phyloP scores from a whole-genome alignment of 1,140 invertebrate genomes.

The Triops longicaudatus region DNA sequence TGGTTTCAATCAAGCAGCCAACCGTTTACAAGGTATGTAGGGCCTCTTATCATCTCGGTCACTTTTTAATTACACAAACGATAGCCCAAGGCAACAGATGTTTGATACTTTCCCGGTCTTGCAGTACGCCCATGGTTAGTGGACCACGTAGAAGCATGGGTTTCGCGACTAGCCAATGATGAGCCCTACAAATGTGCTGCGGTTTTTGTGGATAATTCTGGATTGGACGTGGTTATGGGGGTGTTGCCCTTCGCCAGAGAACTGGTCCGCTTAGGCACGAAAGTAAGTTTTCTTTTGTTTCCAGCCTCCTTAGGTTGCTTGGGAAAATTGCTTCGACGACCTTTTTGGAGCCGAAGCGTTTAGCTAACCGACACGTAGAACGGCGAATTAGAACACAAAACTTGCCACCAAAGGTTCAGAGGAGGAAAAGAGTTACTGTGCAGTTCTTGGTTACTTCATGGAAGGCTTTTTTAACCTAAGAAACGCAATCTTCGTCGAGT shows the following conservation, averaged over 20 bases:
- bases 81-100: no score
- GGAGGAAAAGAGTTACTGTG: neutral
- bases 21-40: slow-evolving; percentile 53
- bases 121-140: slow-evolving; percentile 79
- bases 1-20: slow-evolving; percentile 69
- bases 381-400: neutral
- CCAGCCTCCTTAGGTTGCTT: neutral
- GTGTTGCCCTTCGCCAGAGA: slow-evolving; percentile 83
- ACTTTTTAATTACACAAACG: no score
- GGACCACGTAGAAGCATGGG: slow-evolving; percentile 78
- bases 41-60: neutral
- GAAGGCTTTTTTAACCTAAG: neutral
- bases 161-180: slow-evolving; percentile 53
- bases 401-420: neutral
- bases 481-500: neutral
- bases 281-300: slow-evolving; percentile 47
- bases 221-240: slow-evolving; percentile 85
- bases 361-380: neutral
- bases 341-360: no score
- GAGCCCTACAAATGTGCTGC: slow-evolving; percentile 70
- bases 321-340: no score
- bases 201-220: slow-evolving; percentile 94
- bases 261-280: slow-evolving; percentile 69
- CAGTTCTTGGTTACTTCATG: neutral
- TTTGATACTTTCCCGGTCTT: slow-evolving; percentile 33